Base-by-base conservation (phyloP, 1,140 invertebrate genomes). In the Drosophila biarmipes region DNA sequence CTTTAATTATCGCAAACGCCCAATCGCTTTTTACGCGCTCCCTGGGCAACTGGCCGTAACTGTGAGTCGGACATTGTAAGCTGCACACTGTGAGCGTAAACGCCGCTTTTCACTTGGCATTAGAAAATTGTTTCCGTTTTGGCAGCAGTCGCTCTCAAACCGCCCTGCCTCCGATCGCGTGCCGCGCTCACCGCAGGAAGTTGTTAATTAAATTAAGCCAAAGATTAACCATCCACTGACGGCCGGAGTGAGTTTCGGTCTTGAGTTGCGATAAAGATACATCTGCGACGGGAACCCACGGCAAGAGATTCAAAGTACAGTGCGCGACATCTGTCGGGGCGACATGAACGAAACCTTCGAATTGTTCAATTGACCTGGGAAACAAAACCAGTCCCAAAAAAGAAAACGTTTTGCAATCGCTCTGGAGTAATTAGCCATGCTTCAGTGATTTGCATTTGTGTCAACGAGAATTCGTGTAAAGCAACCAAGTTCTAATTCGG, bases 1-100 rank as follows among this genome's bases (percentile, higher is more conserved):
- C 68, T 87, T 87, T 87, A 87, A 87, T 90, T 90, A 90, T 90
- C 86, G 62, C 81, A 71, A 72, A 87, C 86, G 86, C 78, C 86
- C 86, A 82, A 90, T 90, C 87, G 78, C 78, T 52, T 14, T 38
- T 42, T 42, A 43, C 27, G 35, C 46, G 56, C 35, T 61, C 35
- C 14, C 55, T 43, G 49, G 19, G 43, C 53, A 37, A 49, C 46
- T 17, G 24, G 38, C 45, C 29, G 43, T 52, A 64, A 64, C 63
- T 51, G 63, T 61, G n/a, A 63, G 34, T 27, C 19, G 63, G 43
- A 64, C 48, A 42, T 46, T 37, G 27, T 27, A 46, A 35, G 31
- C 43, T 21, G 31, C 49, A 38, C 37, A 10, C 51, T 19, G 31
- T 21, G 29, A 27, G 45, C 78, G 58, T 21, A 15, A 24, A 53